phyloP scores from a whole-genome alignment of 2,797 vertebrate genomes.

The Chromobotia macracanthus region DNA sequence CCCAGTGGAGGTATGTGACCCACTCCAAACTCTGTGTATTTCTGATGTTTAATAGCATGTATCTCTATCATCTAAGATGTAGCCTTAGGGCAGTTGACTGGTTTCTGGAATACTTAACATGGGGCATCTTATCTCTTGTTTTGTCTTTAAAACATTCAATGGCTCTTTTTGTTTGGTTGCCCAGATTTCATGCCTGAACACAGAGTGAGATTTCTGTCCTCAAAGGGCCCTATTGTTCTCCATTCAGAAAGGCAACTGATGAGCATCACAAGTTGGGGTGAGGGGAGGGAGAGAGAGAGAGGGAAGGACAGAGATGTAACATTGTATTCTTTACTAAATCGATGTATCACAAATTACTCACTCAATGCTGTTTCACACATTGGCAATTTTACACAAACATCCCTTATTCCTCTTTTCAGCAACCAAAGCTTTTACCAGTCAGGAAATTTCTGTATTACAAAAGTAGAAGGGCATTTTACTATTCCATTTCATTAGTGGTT shows the following conservation, averaged over 20 bases:
- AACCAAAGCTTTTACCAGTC: slow-evolving; percentile 17
- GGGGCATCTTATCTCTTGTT: slow-evolving; percentile 72
- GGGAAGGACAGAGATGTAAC: slow-evolving; percentile 20
- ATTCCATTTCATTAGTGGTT: neutral
- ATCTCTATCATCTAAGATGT: slow-evolving; percentile 48
- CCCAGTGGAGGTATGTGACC: slow-evolving; percentile 6
- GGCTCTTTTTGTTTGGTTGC: slow-evolving; percentile 80
- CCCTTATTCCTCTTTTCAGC: slow-evolving; percentile 48
- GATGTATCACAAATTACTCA: slow-evolving; percentile 38
- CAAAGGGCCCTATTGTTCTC: slow-evolving; percentile 81
- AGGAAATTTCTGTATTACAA: slow-evolving; percentile 5
- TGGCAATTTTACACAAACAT: slow-evolving; percentile 23
- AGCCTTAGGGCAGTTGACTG: slow-evolving; percentile 52
- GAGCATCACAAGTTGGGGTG: slow-evolving; percentile 73
- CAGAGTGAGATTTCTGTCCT: slow-evolving; percentile 68
- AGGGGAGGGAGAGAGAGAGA: slow-evolving; percentile 51
- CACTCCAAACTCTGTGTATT: slow-evolving; percentile 42
- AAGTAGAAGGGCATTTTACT: neutral
- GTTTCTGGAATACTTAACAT: slow-evolving; percentile 62
- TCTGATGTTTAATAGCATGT: slow-evolving; percentile 48
- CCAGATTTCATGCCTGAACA: slow-evolving; percentile 75
- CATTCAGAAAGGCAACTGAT: slow-evolving; percentile 69
- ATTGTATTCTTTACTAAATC: slow-evolving; percentile 40
- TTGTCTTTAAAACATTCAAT: slow-evolving; percentile 72
- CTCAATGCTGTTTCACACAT: slow-evolving; percentile 47